Base-by-base conservation (phyloP, 2,888 invertebrate genomes). In the Coecobrya sp. region DNA sequence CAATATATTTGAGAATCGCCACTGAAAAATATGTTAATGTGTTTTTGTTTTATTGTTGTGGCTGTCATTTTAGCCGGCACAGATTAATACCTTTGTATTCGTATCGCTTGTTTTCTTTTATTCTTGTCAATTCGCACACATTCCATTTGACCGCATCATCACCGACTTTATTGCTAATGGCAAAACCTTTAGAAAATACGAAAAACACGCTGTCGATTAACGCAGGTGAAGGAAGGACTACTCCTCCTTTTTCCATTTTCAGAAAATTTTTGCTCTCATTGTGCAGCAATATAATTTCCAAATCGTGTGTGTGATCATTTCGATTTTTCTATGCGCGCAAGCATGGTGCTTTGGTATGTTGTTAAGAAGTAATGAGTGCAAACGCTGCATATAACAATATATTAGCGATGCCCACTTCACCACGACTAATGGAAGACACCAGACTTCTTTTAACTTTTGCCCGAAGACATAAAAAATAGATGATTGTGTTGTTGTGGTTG, bases 191-290 rank as follows among this genome's bases (percentile, higher is more conserved):
- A 16, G 59, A 82, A 62, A 49, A 22, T 25, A 22, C 7, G n/a
- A 70, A 73, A 91, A 82, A 52, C 36, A 22, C 8, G 4, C 49
- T 85, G 65, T 79, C 52, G 59, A 55, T 76, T 79, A 68, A 68
- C 22, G 36, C 70, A 76, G 68, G 36, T 59, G 36, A 65, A 65
- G 49, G 76, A 88, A 76, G 87, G 70, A n/a, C 45, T 49, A 59
- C 92, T 92, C 92, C 92, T 82, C 92, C 92, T 87, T 87, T 88
- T 87, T 79, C 87, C 92, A 92, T 92, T 92, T 92, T 87, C 87
- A 81, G 79, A 76, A 86, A 86, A 82, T 25, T 27, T 49, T 90
- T 65, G 62, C 76, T 86, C 68, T 65, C 36, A 76, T 73, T 82
- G 45, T 30, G 42, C 36, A 22, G 25, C 16, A 10, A 36, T 45